Evolutionary conservation across 2,888 invertebrate species (phyloP), one percentile per base, ranked within the genome.

Genomic region (Ferdinandea cuprea): DNA sequence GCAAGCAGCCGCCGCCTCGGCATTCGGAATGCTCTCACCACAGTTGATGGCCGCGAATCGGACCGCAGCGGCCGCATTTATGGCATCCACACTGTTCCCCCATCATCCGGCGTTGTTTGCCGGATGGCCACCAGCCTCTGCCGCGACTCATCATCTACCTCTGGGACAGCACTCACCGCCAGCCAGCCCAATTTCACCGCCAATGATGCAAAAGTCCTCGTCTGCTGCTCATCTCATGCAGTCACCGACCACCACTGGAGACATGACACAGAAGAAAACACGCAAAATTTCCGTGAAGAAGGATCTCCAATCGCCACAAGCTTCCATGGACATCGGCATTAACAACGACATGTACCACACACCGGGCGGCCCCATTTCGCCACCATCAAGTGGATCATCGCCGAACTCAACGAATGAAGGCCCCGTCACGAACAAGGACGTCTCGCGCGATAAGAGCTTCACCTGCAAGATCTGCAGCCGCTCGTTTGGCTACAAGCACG

Each of bases 401-500:
- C 93, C 94, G 1, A 91, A 90, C 59, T 91, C 91, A 9, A 88
- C 87, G 9, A 88, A 87, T 3, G 89, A 90, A 13, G 87, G 86
- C 30, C 86, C 86, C 3, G 69, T 65, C 15, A 17, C 52, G 25
- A 63, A 61, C 52, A 92, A 92, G 68, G 92, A 93, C 85, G 92
- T 93, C 1, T 86, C 93, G 0, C 92, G 95, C 9, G 97, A 97
- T 88, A 96, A 97, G 89, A 95, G 95, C 73, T 98, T 98, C 91
- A 96, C 96, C 21, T 98, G 98, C 91, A 95, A 95, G 66, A 94
- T 96, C 52, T 98, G 98, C 92, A 95, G 95, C 79, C 94, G 97
- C 85, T 96, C 96, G 9, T 98, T 98, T 88, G 97, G 97, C 54
- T 98, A 98, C 92, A 98, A 98, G 89, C 98, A 98, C 91, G 98